Evolutionary conservation across 1,140 invertebrate genomes (phyloP).

Genomic region (Physella acuta): DNA sequence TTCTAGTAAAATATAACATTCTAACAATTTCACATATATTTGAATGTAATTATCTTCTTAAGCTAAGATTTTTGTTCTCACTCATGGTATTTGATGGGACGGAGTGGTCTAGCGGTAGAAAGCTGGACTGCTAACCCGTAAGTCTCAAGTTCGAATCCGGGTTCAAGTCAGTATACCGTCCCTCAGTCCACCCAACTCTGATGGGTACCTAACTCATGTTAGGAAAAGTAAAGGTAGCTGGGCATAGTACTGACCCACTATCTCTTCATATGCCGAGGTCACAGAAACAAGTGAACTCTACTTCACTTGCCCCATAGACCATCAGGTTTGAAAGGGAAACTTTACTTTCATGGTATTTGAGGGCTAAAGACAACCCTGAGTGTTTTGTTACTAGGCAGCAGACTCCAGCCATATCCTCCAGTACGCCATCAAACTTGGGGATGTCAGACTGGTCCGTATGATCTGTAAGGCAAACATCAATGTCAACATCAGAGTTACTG

Average conservation of each 20-base stretch:
- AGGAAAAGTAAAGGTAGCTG: background rate
- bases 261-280: background rate
- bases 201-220: background rate
- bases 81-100: too few species aligned
- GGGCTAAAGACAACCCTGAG: background rate
- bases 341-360: too few species aligned
- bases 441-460: conserved; percentile 40
- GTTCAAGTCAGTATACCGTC: background rate
- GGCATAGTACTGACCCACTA: background rate
- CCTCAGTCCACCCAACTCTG: background rate
- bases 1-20: too few species aligned
- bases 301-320: background rate
- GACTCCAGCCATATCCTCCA: conserved; percentile 47
- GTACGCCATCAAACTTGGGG: conserved; percentile 42
- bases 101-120: background rate
- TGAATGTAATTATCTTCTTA: too few species aligned
- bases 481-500: conserved; percentile 43
- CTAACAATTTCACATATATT: too few species aligned
- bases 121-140: background rate
- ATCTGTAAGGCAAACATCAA: conserved; percentile 50
- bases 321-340: background rate
- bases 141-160: background rate
- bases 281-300: too few species aligned
- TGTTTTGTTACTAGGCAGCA: conserved; percentile 32
- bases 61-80: too few species aligned